phyloP scores from a whole-genome alignment of 2,113 vertebrate species.

The Hypomesus transpacificus region DNA sequence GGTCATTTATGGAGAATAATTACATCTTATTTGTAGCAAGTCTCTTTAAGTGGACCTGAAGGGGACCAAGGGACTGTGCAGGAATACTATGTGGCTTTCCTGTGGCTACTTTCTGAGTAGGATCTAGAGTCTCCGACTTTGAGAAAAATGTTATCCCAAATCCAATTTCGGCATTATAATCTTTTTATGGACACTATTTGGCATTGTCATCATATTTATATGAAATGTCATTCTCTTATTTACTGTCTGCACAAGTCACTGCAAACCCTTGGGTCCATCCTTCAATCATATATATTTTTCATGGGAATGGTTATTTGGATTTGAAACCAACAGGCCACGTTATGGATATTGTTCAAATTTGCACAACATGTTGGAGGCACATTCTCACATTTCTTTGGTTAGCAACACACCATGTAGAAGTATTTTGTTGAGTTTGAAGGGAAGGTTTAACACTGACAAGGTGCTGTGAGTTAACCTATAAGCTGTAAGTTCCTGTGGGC shows the following conservation, averaged over 20 bases:
- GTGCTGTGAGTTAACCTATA: background rate
- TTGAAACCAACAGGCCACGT: background rate
- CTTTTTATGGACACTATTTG: too few species aligned
- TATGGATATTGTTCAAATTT: background rate
- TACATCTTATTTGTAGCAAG: too few species aligned
- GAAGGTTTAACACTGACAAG: background rate
- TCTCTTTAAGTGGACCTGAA: too few species aligned
- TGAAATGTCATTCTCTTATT: too few species aligned
- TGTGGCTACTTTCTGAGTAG: too few species aligned
- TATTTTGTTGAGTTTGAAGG: background rate
- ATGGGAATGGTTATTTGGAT: background rate
- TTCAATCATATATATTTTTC: background rate
- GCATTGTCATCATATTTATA: too few species aligned
- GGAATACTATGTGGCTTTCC: conserved; percentile 1
- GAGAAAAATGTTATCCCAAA: too few species aligned
- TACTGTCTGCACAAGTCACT: too few species aligned
- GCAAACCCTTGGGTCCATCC: too few species aligned
- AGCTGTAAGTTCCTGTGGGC: background rate
- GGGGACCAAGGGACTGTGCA: background rate
- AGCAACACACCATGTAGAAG: background rate
- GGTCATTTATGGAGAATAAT: too few species aligned
- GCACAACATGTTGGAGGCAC: background rate
- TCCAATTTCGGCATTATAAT: too few species aligned
- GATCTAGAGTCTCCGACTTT: too few species aligned
- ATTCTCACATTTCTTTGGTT: background rate